A percentile compares a stretch with the other conserved stretches of the same genome.
Conservation (phyloP, 92 coral and sea anemone species). For the Micromussa lordhowensis region DNA sequence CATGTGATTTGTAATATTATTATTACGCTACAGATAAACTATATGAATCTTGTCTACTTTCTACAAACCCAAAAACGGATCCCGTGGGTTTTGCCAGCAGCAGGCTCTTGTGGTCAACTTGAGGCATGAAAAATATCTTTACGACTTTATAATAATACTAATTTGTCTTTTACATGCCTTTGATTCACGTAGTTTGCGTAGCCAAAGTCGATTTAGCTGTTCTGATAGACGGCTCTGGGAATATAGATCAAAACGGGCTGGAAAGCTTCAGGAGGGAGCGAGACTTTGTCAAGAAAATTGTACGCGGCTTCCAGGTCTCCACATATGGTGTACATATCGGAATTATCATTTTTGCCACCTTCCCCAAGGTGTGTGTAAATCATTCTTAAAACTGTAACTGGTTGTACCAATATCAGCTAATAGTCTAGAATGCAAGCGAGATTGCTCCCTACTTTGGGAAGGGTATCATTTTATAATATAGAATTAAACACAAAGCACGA, state of each 20-base stretch:
- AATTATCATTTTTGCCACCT: conserved; percentile 47
- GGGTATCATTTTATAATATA: too few relatives aligned
- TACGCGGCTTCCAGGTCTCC: conserved; percentile 66
- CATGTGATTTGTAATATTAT: too few relatives aligned
- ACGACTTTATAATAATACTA: not conserved
- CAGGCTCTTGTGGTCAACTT: too few relatives aligned
- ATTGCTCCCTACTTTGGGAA: too few relatives aligned
- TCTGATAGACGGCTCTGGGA: conserved; percentile 86
- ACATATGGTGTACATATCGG: conserved; percentile 70
- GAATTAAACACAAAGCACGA: not conserved
- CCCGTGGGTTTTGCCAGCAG: too few relatives aligned
- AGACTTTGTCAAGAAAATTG: conserved; percentile 61
- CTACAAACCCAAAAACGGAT: too few relatives aligned
- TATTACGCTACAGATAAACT: too few relatives aligned
- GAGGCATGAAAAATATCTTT: too few relatives aligned
- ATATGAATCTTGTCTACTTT: too few relatives aligned
- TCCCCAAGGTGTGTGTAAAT: conserved; percentile 12
- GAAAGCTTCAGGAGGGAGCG: conserved; percentile 68
- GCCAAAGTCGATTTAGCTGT: conserved; percentile 86
- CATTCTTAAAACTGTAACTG: not conserved
- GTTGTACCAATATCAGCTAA: not conserved
- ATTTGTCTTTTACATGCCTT: not conserved
- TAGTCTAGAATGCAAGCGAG: too few relatives aligned
- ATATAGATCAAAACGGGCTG: conserved; percentile 60
- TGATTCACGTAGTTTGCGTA: conserved; percentile 51